Base-by-base conservation (phyloP, 2,888 invertebrate species). In the Rhagophthalmus giganteus region DNA sequence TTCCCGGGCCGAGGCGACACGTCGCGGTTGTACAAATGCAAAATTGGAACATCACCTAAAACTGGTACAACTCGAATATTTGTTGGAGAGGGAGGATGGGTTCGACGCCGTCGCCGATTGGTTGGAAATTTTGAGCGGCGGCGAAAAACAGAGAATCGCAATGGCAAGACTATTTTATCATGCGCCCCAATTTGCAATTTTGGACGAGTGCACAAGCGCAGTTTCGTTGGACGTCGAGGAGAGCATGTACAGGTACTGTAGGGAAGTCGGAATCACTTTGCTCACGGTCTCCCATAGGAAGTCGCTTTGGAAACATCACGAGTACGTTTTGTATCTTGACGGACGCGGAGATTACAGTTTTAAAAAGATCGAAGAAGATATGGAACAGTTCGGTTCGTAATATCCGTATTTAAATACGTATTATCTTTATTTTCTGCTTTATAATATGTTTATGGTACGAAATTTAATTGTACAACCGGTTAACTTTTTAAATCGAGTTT, bases 181-280 rank as follows among this genome's bases (percentile, higher is more conserved):
- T 76, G 86, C 86, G 70, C 99, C 99, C 0, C 96, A 97, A 77
- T 99, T 98, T 78, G 99, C 99, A 7, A 98, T 99, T 66, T 78
- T 99, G 63, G 99, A 99, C 70, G 99, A 99, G 74, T 99, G 99
- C 72, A 99, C 99, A 1, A 95, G 94, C 73, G 98, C 98, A 0
- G 98, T 99, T 0, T 96, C 95, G 34, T 94, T 98, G 0, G 99
- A 99, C 73, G 97, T 99, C 0, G 99, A 99, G 72, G 96, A 95
- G 14, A 87, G 86, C 58, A 97, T 99, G 91, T 99, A 99, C 71
- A 87, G 88, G 63, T 94, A 96, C 75, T 95, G 96, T 69, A 81
- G 89, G 65, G 84, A 91, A 77, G 83, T 81, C 63, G 86, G 86
- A 45, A 98, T 98, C 69, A 94, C 97, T 0, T 78, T 99, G 16